These are phyloP conservation scores for Tapirus terrestris DNA, from an alignment of 2,113 vertebrate genomes.

Conservation along the genomic window DNA sequence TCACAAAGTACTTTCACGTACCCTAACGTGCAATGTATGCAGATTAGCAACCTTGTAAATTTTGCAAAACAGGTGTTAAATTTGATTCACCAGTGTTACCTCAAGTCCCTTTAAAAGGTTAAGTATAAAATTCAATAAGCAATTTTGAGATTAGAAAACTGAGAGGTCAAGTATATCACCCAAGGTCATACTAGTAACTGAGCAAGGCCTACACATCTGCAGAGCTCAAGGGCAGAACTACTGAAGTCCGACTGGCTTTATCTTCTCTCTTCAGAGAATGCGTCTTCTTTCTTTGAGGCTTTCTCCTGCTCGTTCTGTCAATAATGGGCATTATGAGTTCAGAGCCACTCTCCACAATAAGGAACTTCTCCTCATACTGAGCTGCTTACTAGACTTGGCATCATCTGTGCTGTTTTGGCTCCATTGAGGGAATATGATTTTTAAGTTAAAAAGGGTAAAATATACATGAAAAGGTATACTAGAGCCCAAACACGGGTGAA, in stretches of 20 bases:
- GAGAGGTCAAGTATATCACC: not conserved
- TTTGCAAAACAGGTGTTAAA: slow-evolving; percentile 51
- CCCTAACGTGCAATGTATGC: not conserved
- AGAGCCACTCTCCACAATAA: not conserved
- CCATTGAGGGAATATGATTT: not conserved
- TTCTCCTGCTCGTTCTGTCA: not conserved
- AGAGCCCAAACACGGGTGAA: not conserved
- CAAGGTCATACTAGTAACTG: not conserved
- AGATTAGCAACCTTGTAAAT: not conserved
- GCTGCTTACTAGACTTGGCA: not conserved
- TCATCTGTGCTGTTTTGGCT: not conserved
- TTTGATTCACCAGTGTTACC: slow-evolving; percentile 53
- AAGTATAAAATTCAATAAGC: slow-evolving; percentile 66
- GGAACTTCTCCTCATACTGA: not conserved
- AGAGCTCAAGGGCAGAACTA: not conserved
- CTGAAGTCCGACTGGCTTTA: not conserved
- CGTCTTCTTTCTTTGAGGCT: not conserved
- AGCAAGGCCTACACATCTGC: not conserved
- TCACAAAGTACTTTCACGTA: not conserved
- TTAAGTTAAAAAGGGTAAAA: not conserved
- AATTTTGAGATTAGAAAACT: slow-evolving; percentile 38
- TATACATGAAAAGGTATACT: not conserved
- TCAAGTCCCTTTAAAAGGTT: slow-evolving; percentile 30
- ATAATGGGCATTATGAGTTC: not conserved
- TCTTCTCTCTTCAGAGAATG: not conserved